Conservation (phyloP, 2,888 invertebrate species). For the Lordiphosa andalusiaca region DNA sequence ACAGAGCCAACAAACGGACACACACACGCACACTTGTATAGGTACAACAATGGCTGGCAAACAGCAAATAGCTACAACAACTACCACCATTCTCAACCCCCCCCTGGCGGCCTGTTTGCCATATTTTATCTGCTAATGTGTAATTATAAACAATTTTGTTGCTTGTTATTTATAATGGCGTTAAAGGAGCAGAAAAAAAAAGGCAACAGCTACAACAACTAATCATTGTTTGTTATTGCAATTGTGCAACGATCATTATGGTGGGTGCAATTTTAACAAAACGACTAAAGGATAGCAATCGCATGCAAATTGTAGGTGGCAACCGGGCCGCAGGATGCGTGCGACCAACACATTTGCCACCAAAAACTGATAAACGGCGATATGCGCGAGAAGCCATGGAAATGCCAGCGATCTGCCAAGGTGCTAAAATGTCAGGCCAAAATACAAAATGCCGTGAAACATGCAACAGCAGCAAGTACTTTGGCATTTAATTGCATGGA, state of each 20-base stretch:
- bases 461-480: conserved; percentile 39
- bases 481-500: conserved; percentile 53
- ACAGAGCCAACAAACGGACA: conserved; percentile 31
- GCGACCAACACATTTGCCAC: conserved; percentile 51
- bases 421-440: conserved; percentile 55
- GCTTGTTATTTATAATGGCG: conserved; percentile 60
- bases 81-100: conserved; percentile 3
- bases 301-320: conserved; percentile 3
- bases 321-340: conserved; percentile 22
- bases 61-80: conserved; percentile 9
- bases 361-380: conserved; percentile 29
- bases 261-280: conserved; percentile 40
- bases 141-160: conserved; percentile 66
- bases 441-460: conserved; percentile 56
- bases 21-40: conserved; percentile 6
- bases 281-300: conserved; percentile 24
- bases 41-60: conserved; percentile 24
- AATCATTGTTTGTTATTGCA: conserved; percentile 27
- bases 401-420: conserved; percentile 20
- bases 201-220: conserved; percentile 9
- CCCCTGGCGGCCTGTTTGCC: conserved; percentile 31
- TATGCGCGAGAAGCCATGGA: conserved; percentile 11
- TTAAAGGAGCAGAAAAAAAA: conserved; percentile 6
- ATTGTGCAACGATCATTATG: conserved; percentile 28
- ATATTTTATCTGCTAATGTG: conserved; percentile 68